Evolutionary conservation across 2,113 vertebrate genomes (phyloP).

Genomic region (Chrysemys picta): DNA sequence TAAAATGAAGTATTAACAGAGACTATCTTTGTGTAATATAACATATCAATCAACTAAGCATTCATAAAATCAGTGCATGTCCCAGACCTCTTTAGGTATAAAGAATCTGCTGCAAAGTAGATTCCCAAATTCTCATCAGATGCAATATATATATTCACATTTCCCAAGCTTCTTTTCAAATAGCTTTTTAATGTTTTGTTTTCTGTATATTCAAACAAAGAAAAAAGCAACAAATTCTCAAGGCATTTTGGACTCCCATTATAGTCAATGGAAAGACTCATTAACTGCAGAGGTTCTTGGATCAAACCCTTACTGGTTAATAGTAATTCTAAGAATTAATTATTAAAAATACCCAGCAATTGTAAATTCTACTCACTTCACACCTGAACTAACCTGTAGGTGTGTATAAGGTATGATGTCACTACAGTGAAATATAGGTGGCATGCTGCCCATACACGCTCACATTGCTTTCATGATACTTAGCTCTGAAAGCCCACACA

Average conservation of each 20-base stretch:
- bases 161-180: neutral
- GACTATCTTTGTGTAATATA: neutral
- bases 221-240: neutral
- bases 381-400: neutral
- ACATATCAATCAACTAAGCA: rapidly evolving
- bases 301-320: neutral
- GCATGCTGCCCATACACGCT: neutral
- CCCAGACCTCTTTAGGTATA: neutral
- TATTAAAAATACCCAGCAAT: neutral
- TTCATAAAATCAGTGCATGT: neutral
- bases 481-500: neutral
- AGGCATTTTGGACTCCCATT: neutral
- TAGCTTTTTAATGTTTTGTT: neutral
- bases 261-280: neutral
- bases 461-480: neutral
- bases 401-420: neutral
- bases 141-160: neutral
- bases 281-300: neutral
- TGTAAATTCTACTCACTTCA: neutral
- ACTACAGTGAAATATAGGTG: neutral
- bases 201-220: neutral
- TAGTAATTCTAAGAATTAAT: neutral
- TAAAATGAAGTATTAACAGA: rapidly evolving
- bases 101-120: neutral
- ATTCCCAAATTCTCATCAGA: neutral